Conservation (phyloP, 2,888 invertebrate genomes). For the Spodoptera picta region DNA sequence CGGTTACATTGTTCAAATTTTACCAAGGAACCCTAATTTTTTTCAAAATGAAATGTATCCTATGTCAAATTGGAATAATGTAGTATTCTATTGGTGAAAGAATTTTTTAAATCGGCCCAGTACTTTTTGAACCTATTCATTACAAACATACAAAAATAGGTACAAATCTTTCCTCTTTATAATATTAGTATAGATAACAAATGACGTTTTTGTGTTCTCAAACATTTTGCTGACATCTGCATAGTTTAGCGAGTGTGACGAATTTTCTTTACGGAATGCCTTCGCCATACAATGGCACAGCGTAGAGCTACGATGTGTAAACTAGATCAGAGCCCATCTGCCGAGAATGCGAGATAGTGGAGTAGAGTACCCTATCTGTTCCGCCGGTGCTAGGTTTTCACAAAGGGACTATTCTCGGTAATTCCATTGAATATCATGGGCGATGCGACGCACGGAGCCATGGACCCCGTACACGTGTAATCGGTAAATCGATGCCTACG, state of each 20-base stretch:
- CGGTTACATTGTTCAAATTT: too few relatives aligned
- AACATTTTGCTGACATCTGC: constrained; percentile 20
- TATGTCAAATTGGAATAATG: too few relatives aligned
- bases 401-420: constrained; percentile 55
- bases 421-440: constrained; percentile 54
- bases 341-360: constrained; percentile 38
- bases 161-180: too few relatives aligned
- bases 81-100: too few relatives aligned
- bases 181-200: background rate
- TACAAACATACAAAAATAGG: too few relatives aligned
- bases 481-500: constrained; percentile 61
- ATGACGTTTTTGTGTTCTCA: constrained; percentile 6
- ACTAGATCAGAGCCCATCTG: constrained; percentile 36
- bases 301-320: constrained; percentile 17
- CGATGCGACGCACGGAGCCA: constrained; percentile 48
- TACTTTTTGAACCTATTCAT: too few relatives aligned
- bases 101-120: too few relatives aligned
- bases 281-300: constrained; percentile 9
- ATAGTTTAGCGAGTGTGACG: constrained; percentile 9
- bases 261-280: background rate
- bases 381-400: constrained; percentile 37
- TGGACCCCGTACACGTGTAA: constrained; percentile 51
- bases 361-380: constrained; percentile 32
- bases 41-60: too few relatives aligned
- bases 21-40: too few relatives aligned